Conservation (phyloP, 2,797 vertebrate species). For the Microctenopoma stevenorrisi region DNA sequence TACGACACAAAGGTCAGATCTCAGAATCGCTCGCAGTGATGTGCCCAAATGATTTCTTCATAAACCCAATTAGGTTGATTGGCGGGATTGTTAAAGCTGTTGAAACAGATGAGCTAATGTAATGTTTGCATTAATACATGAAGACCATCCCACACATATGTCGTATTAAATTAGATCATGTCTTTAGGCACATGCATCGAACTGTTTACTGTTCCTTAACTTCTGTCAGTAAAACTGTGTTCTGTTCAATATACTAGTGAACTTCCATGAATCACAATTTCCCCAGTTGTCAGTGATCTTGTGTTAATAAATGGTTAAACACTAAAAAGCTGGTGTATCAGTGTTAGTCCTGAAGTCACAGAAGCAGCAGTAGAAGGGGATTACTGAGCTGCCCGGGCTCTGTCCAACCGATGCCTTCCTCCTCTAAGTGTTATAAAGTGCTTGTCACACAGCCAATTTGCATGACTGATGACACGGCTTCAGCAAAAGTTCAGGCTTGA, state of each 20-base stretch:
- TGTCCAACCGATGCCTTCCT: constrained; percentile 40
- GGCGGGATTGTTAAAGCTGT: too few relatives aligned
- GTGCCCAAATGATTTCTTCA: too few relatives aligned
- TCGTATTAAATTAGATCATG: not conserved
- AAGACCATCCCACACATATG: too few relatives aligned
- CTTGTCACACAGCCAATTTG: constrained; percentile 78
- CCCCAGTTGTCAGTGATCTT: constrained; percentile 33
- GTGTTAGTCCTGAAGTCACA: constrained; percentile 30
- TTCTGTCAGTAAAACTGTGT: constrained; percentile 5
- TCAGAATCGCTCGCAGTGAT: too few relatives aligned
- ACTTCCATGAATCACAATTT: constrained; percentile 46
- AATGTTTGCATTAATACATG: too few relatives aligned
- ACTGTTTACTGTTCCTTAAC: not conserved
- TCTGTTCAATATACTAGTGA: constrained; percentile 5
- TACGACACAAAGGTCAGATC: too few relatives aligned
- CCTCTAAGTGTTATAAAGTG: constrained; percentile 78
- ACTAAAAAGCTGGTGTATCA: constrained; percentile 28
- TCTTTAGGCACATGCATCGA: not conserved
- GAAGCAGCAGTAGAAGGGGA: constrained; percentile 19
- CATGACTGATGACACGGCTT: constrained; percentile 79
- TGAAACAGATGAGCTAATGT: too few relatives aligned
- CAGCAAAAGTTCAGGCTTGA: constrained; percentile 47
- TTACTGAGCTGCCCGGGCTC: constrained; percentile 50
- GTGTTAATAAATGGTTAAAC: constrained; percentile 30
- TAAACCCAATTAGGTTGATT: too few relatives aligned